phyloP scores from a whole-genome alignment of 2,888 invertebrate genomes.

The Macrosoma leucophasiata region DNA sequence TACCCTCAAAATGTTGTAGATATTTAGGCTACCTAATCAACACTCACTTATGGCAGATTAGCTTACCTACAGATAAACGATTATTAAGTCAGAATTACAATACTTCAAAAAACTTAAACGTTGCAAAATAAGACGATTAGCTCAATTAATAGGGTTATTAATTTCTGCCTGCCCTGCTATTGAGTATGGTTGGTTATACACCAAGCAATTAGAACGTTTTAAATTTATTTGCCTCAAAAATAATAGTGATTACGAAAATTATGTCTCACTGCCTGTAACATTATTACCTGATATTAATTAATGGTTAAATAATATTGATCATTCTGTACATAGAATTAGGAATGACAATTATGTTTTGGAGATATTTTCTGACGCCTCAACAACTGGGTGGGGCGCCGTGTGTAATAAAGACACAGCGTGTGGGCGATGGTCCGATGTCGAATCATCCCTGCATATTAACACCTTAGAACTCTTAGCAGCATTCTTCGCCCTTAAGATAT shows the following conservation, averaged over 20 bases:
- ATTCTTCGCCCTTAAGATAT: constrained; percentile 17
- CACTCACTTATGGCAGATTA: constrained; percentile 7
- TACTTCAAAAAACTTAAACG: neutral
- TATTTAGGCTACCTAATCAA: constrained; percentile 13
- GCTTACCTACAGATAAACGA: constrained; percentile 8
- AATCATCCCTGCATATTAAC: constrained; percentile 2
- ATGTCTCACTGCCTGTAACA: too few relatives aligned
- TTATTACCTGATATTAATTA: too few relatives aligned
- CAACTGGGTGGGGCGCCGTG: constrained; percentile 19
- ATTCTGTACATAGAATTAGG: constrained; percentile 4
- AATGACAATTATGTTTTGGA: constrained; percentile 7
- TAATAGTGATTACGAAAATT: constrained; percentile 1
- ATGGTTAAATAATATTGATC: constrained; percentile 1
- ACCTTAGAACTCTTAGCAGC: constrained; percentile 18
- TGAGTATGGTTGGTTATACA: constrained; percentile 11
- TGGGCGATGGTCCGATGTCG: neutral
- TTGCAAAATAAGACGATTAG: constrained; percentile 17
- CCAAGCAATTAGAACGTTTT: constrained; percentile 10
- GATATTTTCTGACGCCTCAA: constrained; percentile 20
- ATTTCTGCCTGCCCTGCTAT: constrained; percentile 8
- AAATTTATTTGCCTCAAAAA: constrained; percentile 9
- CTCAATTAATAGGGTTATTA: constrained; percentile 7
- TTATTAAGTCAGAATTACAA: neutral
- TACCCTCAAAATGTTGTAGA: constrained; percentile 7
- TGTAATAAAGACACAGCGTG: constrained; percentile 9